Percentiles rank a stretch among this genome's conserved stretches.
Conservation (phyloP, 2,113 vertebrate genomes). For the Pedetes capensis region DNA sequence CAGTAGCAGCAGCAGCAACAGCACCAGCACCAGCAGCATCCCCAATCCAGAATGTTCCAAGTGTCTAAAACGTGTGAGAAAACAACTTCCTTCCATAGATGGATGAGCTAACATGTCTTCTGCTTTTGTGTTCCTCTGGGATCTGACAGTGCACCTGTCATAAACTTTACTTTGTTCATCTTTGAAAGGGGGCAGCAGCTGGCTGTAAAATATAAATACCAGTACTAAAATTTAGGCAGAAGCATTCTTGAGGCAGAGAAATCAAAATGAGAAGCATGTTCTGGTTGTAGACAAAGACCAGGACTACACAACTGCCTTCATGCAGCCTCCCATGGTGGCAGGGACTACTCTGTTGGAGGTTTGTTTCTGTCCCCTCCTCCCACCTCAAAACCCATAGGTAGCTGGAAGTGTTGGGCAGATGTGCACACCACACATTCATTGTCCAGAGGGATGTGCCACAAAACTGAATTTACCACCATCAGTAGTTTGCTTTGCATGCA, state of each 20-base stretch:
- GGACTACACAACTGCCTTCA: neutral
- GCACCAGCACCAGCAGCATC: no score
- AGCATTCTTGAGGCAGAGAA: neutral
- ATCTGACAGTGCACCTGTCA: conserved; percentile 31
- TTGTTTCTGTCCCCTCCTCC: neutral
- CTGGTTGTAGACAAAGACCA: neutral
- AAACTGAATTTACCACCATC: neutral
- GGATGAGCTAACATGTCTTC: neutral
- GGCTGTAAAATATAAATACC: conserved; percentile 73
- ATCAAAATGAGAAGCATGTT: neutral
- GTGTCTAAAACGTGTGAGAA: neutral
- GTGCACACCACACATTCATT: neutral
- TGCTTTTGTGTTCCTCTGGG: conserved; percentile 55
- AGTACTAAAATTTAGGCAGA: conserved; percentile 55
- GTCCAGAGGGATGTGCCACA: neutral
- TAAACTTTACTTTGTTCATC: conserved; percentile 70
- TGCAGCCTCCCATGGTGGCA: fast-evolving
- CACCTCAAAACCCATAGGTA: neutral
- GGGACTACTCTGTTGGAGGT: neutral
- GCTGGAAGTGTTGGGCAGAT: neutral
- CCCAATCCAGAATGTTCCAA: conserved; percentile 5
- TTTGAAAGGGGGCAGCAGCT: conserved; percentile 61
- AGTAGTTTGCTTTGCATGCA: neutral
- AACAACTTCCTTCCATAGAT: neutral
- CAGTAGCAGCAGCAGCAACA: conserved; percentile 52